Conservation (phyloP, 2,888 invertebrate species). For the Panzeria rudis region DNA sequence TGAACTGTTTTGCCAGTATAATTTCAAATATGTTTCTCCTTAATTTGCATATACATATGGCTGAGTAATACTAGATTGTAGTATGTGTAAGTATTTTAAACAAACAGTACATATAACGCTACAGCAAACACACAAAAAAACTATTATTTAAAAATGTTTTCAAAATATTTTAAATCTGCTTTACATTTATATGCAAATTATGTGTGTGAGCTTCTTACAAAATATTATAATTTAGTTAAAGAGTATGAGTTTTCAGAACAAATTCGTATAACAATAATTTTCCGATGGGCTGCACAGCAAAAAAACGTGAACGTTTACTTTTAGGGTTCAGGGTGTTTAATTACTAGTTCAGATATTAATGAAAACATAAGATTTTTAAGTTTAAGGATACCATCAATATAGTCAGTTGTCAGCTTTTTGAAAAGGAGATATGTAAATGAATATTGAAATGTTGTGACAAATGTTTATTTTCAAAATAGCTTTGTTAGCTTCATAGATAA, state of each 20-base stretch:
- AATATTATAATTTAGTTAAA: constrained; percentile 19
- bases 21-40: background rate
- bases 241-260: background rate
- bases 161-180: constrained; percentile 25
- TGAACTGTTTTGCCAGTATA: background rate
- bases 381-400: no score
- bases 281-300: background rate
- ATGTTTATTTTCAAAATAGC: no score
- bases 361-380: no score
- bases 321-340: background rate
- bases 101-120: constrained; percentile 1
- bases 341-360: background rate
- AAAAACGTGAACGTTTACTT: background rate
- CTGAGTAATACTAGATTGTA: no score
- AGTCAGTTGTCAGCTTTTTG: no score
- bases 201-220: background rate
- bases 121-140: background rate
- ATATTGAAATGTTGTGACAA: no score
- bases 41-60: background rate
- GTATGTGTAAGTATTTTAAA: background rate
- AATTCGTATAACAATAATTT: background rate
- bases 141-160: constrained; percentile 25
- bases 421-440: no score
- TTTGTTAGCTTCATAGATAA: no score
- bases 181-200: constrained; percentile 37